Evolutionary conservation across 1,140 invertebrate genomes (phyloP), one percentile per base, ranked within the genome.

Genomic region (Listronotus oregonensis): DNA sequence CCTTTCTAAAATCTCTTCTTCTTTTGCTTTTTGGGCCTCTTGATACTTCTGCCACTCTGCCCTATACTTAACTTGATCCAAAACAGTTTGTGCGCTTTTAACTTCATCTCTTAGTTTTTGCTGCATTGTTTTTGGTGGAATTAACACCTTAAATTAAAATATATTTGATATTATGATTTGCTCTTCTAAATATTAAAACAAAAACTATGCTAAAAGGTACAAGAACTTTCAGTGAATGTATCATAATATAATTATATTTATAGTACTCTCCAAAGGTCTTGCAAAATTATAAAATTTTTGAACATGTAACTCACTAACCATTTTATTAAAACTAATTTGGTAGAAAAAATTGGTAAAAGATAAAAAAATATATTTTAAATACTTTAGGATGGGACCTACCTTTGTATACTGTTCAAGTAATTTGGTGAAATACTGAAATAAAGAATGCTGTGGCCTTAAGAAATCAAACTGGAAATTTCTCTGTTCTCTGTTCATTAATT

Each of bases 381-480:
- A 27, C 1, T 27, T 27, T 27, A 27, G 5, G 21, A 5, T 44
- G 2, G 55, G 12, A 66, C 12, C 64, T 76, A 91, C 89, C 86
- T 92, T 99, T 0, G 97, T 99, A 75, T 99, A 99, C 75, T 99
- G 98, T 74, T 99, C 97, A 15, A 99, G 83, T 0, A 99, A 83
- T 76, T 98, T 95, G 0, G 96, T 99, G 77, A 99, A 99, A 80
- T 99, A 99, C 74, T 95, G 94, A 80, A 99, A 99, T 0, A 99
- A 85, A 1, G 96, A 98, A 82, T 99, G 98, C 74, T 99, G 97
- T 0, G 98, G 97, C 14, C 97, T 85, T 4, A 99, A 82, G 79
- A 99, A 99, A 80, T 99, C 98, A 85, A 99, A 99, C 74, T 99
- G 97, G 75, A 95, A 98, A 80, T 99, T 99, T 8, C 96, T 83